phyloP scores from a whole-genome alignment of 2,888 invertebrate genomes.

The Eledona agricola region DNA sequence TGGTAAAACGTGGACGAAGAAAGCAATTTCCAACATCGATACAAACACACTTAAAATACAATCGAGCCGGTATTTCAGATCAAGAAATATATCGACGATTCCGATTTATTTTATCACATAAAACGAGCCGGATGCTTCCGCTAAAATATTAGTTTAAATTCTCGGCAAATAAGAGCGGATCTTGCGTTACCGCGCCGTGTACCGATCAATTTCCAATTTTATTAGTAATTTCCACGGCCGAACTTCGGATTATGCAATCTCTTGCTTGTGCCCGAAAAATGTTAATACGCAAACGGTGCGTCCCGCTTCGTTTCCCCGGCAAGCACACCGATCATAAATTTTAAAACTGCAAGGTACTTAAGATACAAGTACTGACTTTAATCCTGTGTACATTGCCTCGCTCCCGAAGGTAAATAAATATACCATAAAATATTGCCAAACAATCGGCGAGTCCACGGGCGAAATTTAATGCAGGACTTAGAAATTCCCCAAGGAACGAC shows the following conservation, averaged over 20 bases:
- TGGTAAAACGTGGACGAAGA: conserved; percentile 33
- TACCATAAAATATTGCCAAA: conserved; percentile 14
- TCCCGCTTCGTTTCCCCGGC: no score
- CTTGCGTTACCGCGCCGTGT: conserved; percentile 10
- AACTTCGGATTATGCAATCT: neutral
- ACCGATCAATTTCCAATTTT: conserved; percentile 14
- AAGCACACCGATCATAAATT: no score
- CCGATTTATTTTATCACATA: conserved; percentile 39
- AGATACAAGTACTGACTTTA: conserved; percentile 1
- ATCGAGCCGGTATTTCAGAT: conserved; percentile 38
- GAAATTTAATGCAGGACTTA: conserved; percentile 12
- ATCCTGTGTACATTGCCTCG: neutral
- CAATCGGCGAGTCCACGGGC: conserved; percentile 11
- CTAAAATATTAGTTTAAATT: conserved; percentile 38
- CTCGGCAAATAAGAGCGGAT: conserved; percentile 25
- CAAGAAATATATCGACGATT: conserved; percentile 33
- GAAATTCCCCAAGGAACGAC: conserved; percentile 8
- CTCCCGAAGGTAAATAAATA: conserved; percentile 1
- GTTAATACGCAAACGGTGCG: no score
- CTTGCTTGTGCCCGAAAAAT: no score
- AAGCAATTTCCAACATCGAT: conserved; percentile 39
- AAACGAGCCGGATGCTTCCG: conserved; percentile 17
- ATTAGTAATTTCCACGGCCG: conserved; percentile 9
- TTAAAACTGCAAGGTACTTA: no score
- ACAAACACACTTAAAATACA: conserved; percentile 42